Base-by-base conservation (phyloP, 2,797 vertebrate genomes). In the Coregonus ussuriensis region DNA sequence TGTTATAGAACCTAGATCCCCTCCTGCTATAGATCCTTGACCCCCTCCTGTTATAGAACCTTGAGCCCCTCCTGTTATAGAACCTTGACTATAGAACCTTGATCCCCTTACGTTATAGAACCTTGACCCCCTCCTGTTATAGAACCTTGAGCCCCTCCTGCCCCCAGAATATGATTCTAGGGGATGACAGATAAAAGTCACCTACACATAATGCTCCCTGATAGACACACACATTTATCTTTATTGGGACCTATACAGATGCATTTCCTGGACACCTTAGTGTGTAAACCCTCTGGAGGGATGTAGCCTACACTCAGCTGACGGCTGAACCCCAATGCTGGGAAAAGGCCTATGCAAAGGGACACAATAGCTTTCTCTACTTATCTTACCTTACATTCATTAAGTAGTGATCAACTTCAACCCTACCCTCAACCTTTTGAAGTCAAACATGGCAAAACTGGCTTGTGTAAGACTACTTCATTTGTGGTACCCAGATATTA, bases 1-100 rank as follows among this genome's bases (percentile, higher is more conserved):
- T 41, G 37, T 0, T 41, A 41, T 41, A 0, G 7, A 9, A 9
- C 37, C 1, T 41, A 9, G 7, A 41, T 0, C 0, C 0, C 37
- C 1, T 41, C 37, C 37, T 41, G 7, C 1, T 41, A 41, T 7
- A 41, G 41, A 9, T 9, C 41, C 7, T 41, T 2, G 37, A 41
- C 0, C 7, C 37, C 37, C 1, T 41, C 37, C 1, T 41, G 7
- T 0, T 41, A 41, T 9, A 9, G 37, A 9, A 2, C 7, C 37
- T 41, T 41, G 37, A 9, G 1, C 0, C 7, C 37, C 0, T 41
- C 37, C 37, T 41, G 6, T 0, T 41, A 9, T 41, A 41, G 1
- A 9, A 41, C 37, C 1, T 41, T 41, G 37, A 41, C 25, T 18
- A 18, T 37, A 29, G n/a, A 69, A 37, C 5, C 3, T 31, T 37